Conservation (phyloP, 2,797 vertebrate species). For the Philypnodon macrostomus region DNA sequence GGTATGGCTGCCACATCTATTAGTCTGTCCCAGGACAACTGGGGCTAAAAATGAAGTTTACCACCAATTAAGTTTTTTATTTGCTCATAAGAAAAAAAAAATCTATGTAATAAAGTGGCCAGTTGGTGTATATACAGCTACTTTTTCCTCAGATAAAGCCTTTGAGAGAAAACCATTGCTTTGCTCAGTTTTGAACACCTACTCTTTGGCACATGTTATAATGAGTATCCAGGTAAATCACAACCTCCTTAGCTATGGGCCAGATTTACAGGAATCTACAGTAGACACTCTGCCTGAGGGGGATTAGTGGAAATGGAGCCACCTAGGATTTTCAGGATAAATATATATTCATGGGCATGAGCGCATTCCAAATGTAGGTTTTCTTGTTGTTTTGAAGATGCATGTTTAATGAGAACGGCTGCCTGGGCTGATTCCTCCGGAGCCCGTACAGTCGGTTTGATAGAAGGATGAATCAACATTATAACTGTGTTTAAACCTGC, state of each 20-base stretch:
- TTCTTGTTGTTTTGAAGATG: conserved; percentile 13
- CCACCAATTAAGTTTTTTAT: no score
- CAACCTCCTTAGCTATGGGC: conserved; percentile 35
- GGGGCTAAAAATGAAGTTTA: no score
- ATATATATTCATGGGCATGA: conserved; percentile 20
- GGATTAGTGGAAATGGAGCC: conserved; percentile 63
- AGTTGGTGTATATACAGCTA: not conserved
- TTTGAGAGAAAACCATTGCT: conserved; percentile 47
- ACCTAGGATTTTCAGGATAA: conserved; percentile 39
- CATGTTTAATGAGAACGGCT: conserved; percentile 8
- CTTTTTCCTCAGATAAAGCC: conserved; percentile 25
- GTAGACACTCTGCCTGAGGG: conserved; percentile 29
- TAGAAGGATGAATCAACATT: conserved; percentile 5
- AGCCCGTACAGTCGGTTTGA: not conserved
- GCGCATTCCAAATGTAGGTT: conserved; percentile 31
- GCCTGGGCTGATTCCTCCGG: not conserved
- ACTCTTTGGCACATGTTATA: conserved; percentile 8
- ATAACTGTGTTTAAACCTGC: conserved; percentile 2
- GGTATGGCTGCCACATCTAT: no score
- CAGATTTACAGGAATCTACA: conserved; percentile 45
- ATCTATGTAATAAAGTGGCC: no score
- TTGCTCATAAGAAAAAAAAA: no score
- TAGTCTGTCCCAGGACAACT: no score
- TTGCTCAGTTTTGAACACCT: conserved; percentile 39
- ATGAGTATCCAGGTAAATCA: conserved; percentile 49